A percentile compares a stretch with the other conserved stretches of the same genome.
These are phyloP conservation scores for Sceloporus undulatus DNA, from an alignment of 2,113 vertebrate genomes.

Conservation along the genomic window DNA sequence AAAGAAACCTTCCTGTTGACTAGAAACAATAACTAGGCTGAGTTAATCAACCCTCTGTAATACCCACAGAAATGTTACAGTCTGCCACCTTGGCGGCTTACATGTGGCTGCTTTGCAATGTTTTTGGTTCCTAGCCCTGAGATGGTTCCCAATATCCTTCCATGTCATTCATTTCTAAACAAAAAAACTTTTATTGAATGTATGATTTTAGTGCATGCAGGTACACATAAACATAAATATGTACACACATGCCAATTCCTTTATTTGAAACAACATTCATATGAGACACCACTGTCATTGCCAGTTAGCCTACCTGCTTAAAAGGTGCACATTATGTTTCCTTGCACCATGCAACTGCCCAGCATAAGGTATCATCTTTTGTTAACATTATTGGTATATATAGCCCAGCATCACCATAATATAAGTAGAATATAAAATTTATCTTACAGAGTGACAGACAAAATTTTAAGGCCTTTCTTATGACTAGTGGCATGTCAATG, in stretches of 20 bases:
- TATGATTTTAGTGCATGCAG: too few relatives aligned
- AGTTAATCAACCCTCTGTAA: neutral
- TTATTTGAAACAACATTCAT: too few relatives aligned
- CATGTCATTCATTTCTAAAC: too few relatives aligned
- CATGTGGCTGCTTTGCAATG: neutral
- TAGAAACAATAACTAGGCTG: neutral
- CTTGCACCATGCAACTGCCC: neutral
- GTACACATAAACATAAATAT: too few relatives aligned
- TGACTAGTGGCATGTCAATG: neutral
- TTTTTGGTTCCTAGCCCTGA: neutral
- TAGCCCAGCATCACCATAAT: neutral
- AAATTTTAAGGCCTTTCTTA: neutral
- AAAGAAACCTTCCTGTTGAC: neutral
- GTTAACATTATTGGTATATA: neutral
- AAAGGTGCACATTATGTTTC: neutral
- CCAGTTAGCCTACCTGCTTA: neutral
- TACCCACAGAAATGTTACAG: neutral
- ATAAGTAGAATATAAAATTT: neutral
- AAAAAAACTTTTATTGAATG: too few relatives aligned
- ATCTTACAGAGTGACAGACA: neutral
- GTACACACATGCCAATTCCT: too few relatives aligned
- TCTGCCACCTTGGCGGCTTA: neutral
- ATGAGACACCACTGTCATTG: too few relatives aligned
- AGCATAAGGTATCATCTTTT: neutral
- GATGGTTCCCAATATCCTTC: neutral